A percentile compares a stretch with the other conserved stretches of the same genome.
Conservation (phyloP, 2,888 invertebrate genomes). For the Macropis europaea region DNA sequence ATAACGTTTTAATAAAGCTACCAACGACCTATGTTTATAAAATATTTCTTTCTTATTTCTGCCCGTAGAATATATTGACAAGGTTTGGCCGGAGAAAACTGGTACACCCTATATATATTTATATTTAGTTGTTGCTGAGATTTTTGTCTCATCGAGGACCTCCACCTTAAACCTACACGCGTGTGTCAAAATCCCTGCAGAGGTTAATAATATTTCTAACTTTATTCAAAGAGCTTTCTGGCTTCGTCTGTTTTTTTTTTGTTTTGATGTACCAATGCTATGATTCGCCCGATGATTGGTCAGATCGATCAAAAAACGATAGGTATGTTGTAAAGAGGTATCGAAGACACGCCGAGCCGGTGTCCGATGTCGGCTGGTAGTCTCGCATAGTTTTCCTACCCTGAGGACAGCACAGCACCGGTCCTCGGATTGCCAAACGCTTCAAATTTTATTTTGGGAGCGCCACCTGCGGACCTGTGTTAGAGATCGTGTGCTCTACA, state of each 20-base stretch:
- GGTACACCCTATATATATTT: no score
- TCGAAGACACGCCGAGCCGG: conserved; percentile 37
- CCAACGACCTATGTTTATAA: no score
- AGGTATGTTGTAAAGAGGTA: conserved; percentile 34
- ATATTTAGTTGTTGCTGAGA: no score
- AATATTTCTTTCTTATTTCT: no score
- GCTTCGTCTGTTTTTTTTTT: background rate
- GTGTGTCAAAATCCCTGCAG: no score
- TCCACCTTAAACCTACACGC: no score
- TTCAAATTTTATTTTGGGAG: conserved; percentile 75
- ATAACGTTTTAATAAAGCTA: no score
- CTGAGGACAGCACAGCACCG: conserved; percentile 36
- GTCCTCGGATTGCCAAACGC: conserved; percentile 70
- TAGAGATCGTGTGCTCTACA: conserved; percentile 60
- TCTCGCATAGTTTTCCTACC: conserved; percentile 51
- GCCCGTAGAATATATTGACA: no score
- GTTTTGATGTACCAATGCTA: background rate
- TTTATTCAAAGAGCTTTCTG: background rate
- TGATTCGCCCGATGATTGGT: background rate
- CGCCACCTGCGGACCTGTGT: conserved; percentile 75
- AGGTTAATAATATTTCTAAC: no score
- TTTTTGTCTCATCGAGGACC: no score
- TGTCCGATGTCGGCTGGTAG: conserved; percentile 49
- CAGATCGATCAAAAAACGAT: conserved; percentile 11
- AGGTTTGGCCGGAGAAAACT: no score